A percentile compares a stretch with the other conserved stretches of the same genome.
Conservation (phyloP, 2,113 vertebrate species). For the Chrysochloris asiatica region DNA sequence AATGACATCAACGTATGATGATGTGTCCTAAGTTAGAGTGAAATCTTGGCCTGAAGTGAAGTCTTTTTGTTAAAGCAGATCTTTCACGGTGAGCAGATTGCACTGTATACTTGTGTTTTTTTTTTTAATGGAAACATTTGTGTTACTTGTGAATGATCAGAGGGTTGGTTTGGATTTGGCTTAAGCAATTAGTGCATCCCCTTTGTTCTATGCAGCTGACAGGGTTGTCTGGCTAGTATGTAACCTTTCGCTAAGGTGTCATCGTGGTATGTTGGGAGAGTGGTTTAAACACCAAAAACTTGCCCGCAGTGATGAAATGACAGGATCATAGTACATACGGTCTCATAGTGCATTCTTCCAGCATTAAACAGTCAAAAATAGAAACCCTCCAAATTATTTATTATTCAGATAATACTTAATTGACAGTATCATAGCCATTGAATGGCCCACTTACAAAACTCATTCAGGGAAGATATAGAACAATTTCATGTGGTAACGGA, state of each 20-base stretch:
- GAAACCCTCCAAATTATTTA: neutral
- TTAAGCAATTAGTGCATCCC: neutral
- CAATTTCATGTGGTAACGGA: neutral
- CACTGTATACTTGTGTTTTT: constrained; percentile 57
- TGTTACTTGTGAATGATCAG: constrained; percentile 28
- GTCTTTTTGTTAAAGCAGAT: constrained; percentile 47
- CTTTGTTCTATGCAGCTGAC: constrained; percentile 6
- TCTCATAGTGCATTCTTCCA: neutral
- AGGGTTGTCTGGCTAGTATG: constrained; percentile 44
- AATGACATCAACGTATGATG: neutral
- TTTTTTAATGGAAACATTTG: constrained; percentile 72
- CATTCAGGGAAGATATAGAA: neutral
- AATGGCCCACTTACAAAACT: neutral
- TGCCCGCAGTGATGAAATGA: neutral
- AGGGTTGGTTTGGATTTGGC: neutral
- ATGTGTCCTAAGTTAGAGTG: constrained; percentile 33
- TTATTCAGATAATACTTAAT: neutral
- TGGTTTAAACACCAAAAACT: neutral
- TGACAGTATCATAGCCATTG: neutral
- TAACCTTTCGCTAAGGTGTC: neutral
- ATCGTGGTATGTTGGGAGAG: neutral
- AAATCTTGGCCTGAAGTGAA: constrained; percentile 42
- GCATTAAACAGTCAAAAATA: neutral
- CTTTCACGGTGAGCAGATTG: neutral
- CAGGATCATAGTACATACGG: constrained; percentile 14